Evolutionary conservation across 2,797 vertebrate species (phyloP).

Genomic region (Enteromius unitaeniatus): DNA sequence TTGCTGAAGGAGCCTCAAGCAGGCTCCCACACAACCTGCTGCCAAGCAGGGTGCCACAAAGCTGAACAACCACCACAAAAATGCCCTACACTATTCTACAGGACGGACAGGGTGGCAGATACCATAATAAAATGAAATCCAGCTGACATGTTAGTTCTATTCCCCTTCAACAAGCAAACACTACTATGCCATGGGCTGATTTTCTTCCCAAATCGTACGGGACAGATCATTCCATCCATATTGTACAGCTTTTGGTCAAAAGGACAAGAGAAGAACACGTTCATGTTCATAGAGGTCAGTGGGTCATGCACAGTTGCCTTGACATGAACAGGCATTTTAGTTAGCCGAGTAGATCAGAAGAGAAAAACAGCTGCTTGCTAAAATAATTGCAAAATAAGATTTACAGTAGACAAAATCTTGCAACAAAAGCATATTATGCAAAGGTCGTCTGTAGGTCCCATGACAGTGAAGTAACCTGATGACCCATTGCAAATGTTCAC

Average conservation of each 20-base stretch:
- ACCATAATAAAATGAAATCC: slow-evolving; percentile 68
- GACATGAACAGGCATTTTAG: neutral
- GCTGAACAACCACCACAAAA: slow-evolving; percentile 68
- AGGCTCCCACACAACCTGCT: slow-evolving; percentile 70
- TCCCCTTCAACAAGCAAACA: slow-evolving; percentile 60
- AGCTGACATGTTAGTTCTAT: slow-evolving; percentile 65
- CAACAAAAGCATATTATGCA: neutral
- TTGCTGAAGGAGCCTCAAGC: slow-evolving; percentile 71
- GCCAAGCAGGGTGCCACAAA: slow-evolving; percentile 70
- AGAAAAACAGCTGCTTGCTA: neutral
- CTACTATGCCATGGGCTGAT: slow-evolving; percentile 40
- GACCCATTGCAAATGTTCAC: neutral
- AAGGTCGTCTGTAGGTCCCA: neutral
- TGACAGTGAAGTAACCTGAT: neutral
- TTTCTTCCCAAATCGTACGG: slow-evolving; percentile 5
- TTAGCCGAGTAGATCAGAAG: neutral
- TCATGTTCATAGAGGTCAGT: neutral
- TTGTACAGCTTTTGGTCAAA: slow-evolving; percentile 4
- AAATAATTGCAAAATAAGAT: neutral
- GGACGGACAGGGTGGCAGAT: slow-evolving; percentile 67
- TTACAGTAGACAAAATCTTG: neutral
- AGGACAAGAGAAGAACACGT: neutral
- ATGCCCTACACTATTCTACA: slow-evolving; percentile 70
- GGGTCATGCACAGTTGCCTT: neutral
- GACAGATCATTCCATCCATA: neutral